Evolutionary conservation across 2,888 invertebrate species (phyloP).

Genomic region (Caenorhabditis sp.): DNA sequence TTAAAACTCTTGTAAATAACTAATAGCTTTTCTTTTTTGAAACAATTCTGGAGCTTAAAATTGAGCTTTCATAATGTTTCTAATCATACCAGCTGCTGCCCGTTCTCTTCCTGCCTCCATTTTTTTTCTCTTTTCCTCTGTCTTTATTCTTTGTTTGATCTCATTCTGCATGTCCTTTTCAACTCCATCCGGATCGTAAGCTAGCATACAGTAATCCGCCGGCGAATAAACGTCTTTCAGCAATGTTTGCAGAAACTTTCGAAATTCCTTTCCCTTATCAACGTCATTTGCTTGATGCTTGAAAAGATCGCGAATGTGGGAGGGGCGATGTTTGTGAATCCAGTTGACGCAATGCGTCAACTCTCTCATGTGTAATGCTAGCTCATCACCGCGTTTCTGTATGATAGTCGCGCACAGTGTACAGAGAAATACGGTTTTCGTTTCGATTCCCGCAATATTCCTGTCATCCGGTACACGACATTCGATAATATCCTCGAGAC

Average conservation of each 20-base stretch:
- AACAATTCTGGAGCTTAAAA: too few species aligned
- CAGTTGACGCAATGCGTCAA: slow-evolving; percentile 65
- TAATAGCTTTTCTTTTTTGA: too few species aligned
- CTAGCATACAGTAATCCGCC: slow-evolving; percentile 67
- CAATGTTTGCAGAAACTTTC: slow-evolving; percentile 33
- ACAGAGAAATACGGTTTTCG: slow-evolving; percentile 67
- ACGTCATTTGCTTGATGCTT: slow-evolving; percentile 19
- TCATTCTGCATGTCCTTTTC: slow-evolving; percentile 26
- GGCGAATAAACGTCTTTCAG: slow-evolving; percentile 66
- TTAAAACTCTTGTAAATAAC: too few species aligned
- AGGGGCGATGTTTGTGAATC: slow-evolving; percentile 66
- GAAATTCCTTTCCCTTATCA: slow-evolving; percentile 49
- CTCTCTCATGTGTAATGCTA: slow-evolving; percentile 69
- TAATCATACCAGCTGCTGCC: slow-evolving; percentile 29
- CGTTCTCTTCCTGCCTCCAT: not conserved
- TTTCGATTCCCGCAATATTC: not conserved
- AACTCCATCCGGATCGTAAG: slow-evolving; percentile 72
- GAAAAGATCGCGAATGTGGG: slow-evolving; percentile 58
- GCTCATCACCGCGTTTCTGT: slow-evolving; percentile 41
- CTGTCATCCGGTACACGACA: slow-evolving; percentile 12
- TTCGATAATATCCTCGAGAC: slow-evolving; percentile 71
- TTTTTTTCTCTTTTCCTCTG: slow-evolving; percentile 31
- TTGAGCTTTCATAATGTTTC: too few species aligned
- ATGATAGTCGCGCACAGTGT: slow-evolving; percentile 61
- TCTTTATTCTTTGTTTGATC: slow-evolving; percentile 1